Conservation (phyloP, 2,888 invertebrate species). For the Pedicia rivosa region DNA sequence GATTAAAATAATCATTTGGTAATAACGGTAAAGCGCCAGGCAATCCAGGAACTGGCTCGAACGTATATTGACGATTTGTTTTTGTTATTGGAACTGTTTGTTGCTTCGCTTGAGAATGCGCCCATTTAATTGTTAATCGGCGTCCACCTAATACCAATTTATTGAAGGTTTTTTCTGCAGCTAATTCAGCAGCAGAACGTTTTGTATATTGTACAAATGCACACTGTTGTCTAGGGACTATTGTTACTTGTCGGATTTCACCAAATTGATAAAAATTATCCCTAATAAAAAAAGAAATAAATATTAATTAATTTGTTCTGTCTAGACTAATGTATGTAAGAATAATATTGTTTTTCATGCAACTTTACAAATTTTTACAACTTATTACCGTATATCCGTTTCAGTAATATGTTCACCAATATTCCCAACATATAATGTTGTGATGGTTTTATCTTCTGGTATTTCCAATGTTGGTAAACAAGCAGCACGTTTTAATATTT, state of each 20-base stretch:
- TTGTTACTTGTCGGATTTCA: slow-evolving; percentile 84
- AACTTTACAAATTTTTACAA: too few species aligned
- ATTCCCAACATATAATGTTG: slow-evolving; percentile 95
- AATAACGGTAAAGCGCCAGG: slow-evolving; percentile 32
- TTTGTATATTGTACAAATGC: slow-evolving; percentile 95
- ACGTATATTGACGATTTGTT: slow-evolving; percentile 33
- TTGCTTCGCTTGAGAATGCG: slow-evolving; percentile 76
- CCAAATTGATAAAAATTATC: slow-evolving; percentile 99
- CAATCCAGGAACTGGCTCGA: slow-evolving; percentile 64
- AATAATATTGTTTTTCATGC: too few species aligned
- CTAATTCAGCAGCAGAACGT: slow-evolving; percentile 77
- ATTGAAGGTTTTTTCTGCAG: slow-evolving; percentile 92
- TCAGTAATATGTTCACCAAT: slow-evolving; percentile 77
- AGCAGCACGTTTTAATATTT: slow-evolving; percentile 69
- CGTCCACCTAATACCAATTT: slow-evolving; percentile 70
- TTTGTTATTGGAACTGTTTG: slow-evolving; percentile 33
- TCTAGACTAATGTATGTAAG: too few species aligned
- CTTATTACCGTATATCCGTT: slow-evolving; percentile 57
- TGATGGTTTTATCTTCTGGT: slow-evolving; percentile 91
- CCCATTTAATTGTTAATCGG: slow-evolving; percentile 96
- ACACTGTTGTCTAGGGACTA: slow-evolving; percentile 87
- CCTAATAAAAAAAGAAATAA: too few species aligned
- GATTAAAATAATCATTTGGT: slow-evolving; percentile 45
- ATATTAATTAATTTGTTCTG: too few species aligned
- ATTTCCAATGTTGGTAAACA: slow-evolving; percentile 90